Evolutionary conservation across 2,113 vertebrate genomes (phyloP).

Genomic region (Phylloscopus whistleri): DNA sequence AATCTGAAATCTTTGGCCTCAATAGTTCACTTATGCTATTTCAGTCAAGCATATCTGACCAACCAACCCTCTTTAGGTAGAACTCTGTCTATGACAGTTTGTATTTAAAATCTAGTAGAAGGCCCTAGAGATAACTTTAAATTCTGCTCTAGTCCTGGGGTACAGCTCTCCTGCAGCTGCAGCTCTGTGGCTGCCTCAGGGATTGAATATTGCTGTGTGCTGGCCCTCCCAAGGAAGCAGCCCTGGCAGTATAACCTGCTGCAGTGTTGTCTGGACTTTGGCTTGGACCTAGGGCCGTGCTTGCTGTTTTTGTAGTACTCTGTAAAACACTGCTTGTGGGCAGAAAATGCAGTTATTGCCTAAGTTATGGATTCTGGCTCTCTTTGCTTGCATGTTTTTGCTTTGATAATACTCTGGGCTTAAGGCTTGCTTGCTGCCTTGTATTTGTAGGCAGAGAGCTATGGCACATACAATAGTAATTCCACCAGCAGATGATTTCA

Average conservation of each 20-base stretch:
- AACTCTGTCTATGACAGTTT: neutral
- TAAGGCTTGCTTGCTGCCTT: neutral
- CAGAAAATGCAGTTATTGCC: constrained; percentile 1
- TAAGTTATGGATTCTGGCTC: neutral
- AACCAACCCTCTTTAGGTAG: neutral
- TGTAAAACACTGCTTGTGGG: neutral
- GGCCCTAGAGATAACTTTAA: neutral
- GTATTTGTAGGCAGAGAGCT: neutral
- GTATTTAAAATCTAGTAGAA: neutral
- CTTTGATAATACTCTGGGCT: neutral
- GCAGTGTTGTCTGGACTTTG: neutral
- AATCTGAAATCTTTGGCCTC: neutral
- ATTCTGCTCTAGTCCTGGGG: neutral
- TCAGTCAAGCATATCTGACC: neutral
- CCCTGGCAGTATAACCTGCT: neutral
- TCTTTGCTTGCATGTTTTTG: neutral
- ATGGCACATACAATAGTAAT: neutral
- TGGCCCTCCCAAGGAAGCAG: accelerated
- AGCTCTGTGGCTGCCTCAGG: neutral
- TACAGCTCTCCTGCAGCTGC: neutral
- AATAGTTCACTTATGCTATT: neutral
- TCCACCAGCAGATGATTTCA: neutral
- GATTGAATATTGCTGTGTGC: neutral
- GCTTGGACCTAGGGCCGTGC: neutral
- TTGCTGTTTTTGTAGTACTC: neutral